A percentile compares a stretch with the other conserved stretches of the same genome.
Evolutionary conservation across 2,888 invertebrate species (phyloP).

Genomic region (Tiliacea citrago): DNA sequence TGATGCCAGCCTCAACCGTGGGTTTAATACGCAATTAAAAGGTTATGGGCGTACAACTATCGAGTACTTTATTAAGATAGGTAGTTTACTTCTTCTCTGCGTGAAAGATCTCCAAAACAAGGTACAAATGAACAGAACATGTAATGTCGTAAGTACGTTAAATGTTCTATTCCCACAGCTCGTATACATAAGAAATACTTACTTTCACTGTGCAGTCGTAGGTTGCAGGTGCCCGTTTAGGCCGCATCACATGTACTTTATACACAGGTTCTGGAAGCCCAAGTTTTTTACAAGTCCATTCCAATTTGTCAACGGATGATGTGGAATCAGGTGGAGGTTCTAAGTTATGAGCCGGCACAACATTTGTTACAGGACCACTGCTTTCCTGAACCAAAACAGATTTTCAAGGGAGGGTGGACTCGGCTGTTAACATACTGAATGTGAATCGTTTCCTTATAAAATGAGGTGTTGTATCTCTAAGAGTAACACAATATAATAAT

Average conservation of each 20-base stretch:
- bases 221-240: slow-evolving; percentile 78
- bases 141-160: neutral
- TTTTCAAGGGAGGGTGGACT: neutral
- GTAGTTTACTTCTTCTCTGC: neutral
- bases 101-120: neutral
- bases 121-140: neutral
- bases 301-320: slow-evolving; percentile 82
- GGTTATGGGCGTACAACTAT: neutral
- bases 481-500: neutral
- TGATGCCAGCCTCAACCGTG: neutral
- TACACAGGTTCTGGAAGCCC: slow-evolving; percentile 84
- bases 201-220: slow-evolving; percentile 86
- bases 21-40: neutral
- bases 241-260: slow-evolving; percentile 78
- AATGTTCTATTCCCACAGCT: neutral
- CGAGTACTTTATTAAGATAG: neutral
- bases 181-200: slow-evolving; percentile 51
- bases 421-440: neutral
- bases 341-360: slow-evolving; percentile 77
- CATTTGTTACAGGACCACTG: slow-evolving; percentile 79
- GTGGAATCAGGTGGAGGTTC: slow-evolving; percentile 86
- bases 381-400: slow-evolving; percentile 70
- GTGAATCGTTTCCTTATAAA: neutral
- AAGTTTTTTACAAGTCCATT: slow-evolving; percentile 87
- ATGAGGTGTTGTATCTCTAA: neutral